Evolutionary conservation across 2,797 vertebrate genomes (phyloP), one percentile per base, ranked within the genome.

Genomic region (Premnoplex brunnescens): DNA sequence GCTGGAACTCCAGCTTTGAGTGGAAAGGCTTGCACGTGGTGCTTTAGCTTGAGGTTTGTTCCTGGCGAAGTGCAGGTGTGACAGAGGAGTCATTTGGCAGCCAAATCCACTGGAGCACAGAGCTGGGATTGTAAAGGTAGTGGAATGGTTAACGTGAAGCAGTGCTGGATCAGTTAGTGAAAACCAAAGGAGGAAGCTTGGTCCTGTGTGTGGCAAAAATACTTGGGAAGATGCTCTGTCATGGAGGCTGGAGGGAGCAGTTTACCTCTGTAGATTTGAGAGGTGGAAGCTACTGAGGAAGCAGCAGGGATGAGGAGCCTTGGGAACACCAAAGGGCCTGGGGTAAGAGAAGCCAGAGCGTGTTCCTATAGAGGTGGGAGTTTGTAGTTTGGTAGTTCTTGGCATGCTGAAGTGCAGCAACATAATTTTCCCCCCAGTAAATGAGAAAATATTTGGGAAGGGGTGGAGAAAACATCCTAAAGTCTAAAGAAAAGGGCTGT

Each of bases 301-400:
- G 20, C 1, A 1, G 46, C 34, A 54, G 73, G 28, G 16, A 5
- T 12, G 34, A 44, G n/a, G 23, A 74, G 17, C 3, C 4, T 27
- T 41, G 2, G 22, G 49, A 21, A 49, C 1, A 2, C 23, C 19
- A 27, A 2, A 21, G 7, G 8, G 63, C 1, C 24, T 16, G 23
- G 2, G 8, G 3, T 48, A 9, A 34, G 55, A 51, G 48, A 59
- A 62, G 34, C 22, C 10, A 15, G 24, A 9, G 26, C 0, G 0
- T 32, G 10, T 64, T 85, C 37, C 23, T 1, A 5, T 9, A 26
- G 55, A 43, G 37, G 9, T 56, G 43, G 36, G 39, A 22, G 10
- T n/a, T 37, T 17, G 5, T 82, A 16, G 48, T 36, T 46, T 0
- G 10, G 23, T 55, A 22, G 56, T 8, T 78, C 19, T 52, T 54